Percentiles rank a stretch among this genome's conserved stretches.
Evolutionary conservation across 2,113 vertebrate species (phyloP).

Genomic region (Heterochromis multidens): DNA sequence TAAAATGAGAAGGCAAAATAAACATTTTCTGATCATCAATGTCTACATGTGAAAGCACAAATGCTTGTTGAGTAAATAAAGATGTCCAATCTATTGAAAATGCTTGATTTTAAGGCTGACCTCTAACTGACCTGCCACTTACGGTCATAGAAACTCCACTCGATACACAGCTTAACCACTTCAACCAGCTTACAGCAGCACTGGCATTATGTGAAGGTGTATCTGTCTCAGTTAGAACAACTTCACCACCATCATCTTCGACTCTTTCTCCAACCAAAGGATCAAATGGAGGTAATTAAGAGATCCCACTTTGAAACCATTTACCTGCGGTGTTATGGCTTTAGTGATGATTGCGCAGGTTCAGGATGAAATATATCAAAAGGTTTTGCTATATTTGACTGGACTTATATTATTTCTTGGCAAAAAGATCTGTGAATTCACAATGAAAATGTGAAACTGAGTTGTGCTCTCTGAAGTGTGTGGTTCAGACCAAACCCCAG

Average conservation of each 20-base stretch:
- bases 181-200: neutral
- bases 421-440: neutral
- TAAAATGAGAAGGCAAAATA: neutral
- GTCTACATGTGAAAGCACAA: neutral
- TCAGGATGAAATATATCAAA: neutral
- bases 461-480: neutral
- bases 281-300: neutral
- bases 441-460: neutral
- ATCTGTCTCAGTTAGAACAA: neutral
- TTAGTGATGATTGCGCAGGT: neutral
- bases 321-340: neutral
- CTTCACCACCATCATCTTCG: neutral
- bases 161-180: neutral
- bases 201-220: neutral
- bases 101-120: neutral
- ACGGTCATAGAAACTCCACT: neutral
- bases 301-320: neutral
- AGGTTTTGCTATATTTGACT: neutral
- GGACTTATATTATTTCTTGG: neutral
- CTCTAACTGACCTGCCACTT: neutral
- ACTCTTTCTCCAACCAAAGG: neutral
- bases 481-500: neutral
- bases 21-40: too few species aligned
- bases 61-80: neutral
- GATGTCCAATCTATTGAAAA: neutral